A percentile compares a stretch with the other conserved stretches of the same genome.
These are phyloP conservation scores for Emydura subglobosa DNA, from an alignment of 2,113 vertebrate genomes.

Conservation along the genomic window DNA sequence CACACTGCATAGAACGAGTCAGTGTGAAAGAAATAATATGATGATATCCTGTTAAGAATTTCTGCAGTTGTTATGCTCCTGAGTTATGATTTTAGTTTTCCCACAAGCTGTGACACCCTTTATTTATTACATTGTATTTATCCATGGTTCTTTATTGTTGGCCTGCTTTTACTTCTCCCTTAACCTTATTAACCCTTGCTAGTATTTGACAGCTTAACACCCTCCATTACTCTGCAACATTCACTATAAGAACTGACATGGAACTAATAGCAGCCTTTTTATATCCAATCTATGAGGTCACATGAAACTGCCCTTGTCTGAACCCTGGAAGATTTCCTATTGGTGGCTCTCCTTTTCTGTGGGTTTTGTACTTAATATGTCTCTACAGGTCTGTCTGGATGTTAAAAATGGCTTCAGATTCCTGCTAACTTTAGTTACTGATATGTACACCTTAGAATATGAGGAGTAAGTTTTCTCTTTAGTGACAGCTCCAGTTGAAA, in stretches of 20 bases:
- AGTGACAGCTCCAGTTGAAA: conserved; percentile 61
- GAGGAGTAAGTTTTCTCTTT: conserved; percentile 70
- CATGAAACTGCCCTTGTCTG: conserved; percentile 81
- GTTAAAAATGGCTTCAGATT: conserved; percentile 77
- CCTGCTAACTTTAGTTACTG: conserved; percentile 77
- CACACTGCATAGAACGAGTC: neutral
- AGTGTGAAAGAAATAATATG: conserved; percentile 8
- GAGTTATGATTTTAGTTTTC: conserved; percentile 71
- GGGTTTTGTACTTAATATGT: conserved; percentile 76
- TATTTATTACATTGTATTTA: conserved; percentile 82
- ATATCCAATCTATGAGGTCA: conserved; percentile 83
- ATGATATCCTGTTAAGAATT: conserved; percentile 22
- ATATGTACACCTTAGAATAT: conserved; percentile 61
- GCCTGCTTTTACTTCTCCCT: conserved; percentile 82
- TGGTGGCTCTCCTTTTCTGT: conserved; percentile 76
- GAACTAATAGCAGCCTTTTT: conserved; percentile 87
- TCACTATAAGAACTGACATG: conserved; percentile 82
- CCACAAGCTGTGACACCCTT: conserved; percentile 70
- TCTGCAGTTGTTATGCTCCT: conserved; percentile 28
- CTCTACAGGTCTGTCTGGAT: conserved; percentile 77
- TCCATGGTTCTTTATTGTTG: conserved; percentile 77
- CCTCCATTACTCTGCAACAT: conserved; percentile 82
- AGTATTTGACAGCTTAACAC: conserved; percentile 86
- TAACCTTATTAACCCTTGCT: conserved; percentile 90
- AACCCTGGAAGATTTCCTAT: conserved; percentile 80